Percentiles rank a stretch among this genome's conserved stretches.
Conservation (phyloP, 1,140 invertebrate genomes). For the Arion vulgaris region DNA sequence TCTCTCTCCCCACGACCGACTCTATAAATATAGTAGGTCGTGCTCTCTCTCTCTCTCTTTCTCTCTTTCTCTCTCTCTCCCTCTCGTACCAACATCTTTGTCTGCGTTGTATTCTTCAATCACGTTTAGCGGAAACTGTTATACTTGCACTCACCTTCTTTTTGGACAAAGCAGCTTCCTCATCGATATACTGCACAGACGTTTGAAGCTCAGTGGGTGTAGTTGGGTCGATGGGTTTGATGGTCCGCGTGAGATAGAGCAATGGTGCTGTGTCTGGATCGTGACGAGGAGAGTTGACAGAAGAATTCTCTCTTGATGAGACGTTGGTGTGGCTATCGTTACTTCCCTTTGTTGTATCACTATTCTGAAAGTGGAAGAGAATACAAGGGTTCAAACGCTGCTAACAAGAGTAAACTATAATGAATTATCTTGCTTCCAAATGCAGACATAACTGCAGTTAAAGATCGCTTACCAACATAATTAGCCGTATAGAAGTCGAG, state of each 20-base stretch:
- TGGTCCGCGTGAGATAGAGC: not conserved
- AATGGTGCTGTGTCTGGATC: constrained; percentile 14
- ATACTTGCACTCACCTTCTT: not conserved
- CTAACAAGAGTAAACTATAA: not conserved
- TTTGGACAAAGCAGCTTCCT: not conserved
- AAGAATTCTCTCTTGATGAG: constrained; percentile 9
- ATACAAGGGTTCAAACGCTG: too few relatives aligned
- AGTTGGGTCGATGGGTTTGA: not conserved
- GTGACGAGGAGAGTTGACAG: constrained; percentile 18
- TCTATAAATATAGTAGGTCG: too few relatives aligned
- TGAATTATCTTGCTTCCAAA: too few relatives aligned
- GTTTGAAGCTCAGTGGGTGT: not conserved
- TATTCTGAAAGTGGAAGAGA: constrained; percentile 4
- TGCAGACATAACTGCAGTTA: too few relatives aligned
- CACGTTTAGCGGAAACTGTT: too few relatives aligned
- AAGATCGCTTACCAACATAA: too few relatives aligned
- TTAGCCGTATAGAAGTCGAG: too few relatives aligned
- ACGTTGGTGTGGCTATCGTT: constrained; percentile 15
- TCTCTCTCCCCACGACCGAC: not conserved
- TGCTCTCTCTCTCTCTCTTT: not conserved
- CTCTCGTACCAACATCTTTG: not conserved
- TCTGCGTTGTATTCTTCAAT: not conserved
- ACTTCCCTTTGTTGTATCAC: constrained; percentile 18
- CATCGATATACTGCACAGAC: constrained; percentile 21
- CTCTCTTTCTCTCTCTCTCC: not conserved